Base-by-base conservation (phyloP, 2,888 invertebrate genomes). In the Cremastinae sp. region DNA sequence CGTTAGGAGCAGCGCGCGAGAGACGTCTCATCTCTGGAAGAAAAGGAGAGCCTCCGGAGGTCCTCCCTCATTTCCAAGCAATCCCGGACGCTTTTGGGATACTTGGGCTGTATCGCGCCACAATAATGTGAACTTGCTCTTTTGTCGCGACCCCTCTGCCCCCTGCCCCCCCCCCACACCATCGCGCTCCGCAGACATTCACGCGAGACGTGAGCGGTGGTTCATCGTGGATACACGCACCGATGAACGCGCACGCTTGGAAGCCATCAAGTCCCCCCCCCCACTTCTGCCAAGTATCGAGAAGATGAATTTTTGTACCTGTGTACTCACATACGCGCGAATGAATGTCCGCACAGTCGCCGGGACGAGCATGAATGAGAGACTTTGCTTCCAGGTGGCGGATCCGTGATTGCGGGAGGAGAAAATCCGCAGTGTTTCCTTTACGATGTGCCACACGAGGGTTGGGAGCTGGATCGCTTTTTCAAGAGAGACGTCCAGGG, bases 51-150 rank as follows among this genome's bases (percentile, higher is more conserved):
- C 62, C 71, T 36, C 70, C 41, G 73, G 73, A 75, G 77, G 76
- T 71, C 71, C 5, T 83, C 78, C 74, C 74, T 82, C 73, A 80
- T 85, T 83, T 79, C 80, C 64, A 80, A 80, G 79, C 80, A 81
- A 84, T 84, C 81, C 82, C 79, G 79, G 74, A 74, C 78, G 80
- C 80, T 81, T 82, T 85, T 78, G 82, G 78, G 81, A 85, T 81
- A 84, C 84, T 85, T 84, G 84, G 82, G 84, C 76, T 82, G 80
- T 81, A 78, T 76, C 77, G 81, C 72, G 71, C 78, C 70, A 78
- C 78, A 79, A n/a, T n/a, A n/a, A 76, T 79, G 76, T 78, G 77
- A 74, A 75, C 81, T 85, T 86, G 86, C 86, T 82, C 86, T 86
- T 86, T 86, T 85, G 83, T 86, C 81, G 83, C 53, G 68, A 62